A percentile compares a stretch with the other conserved stretches of the same genome.
phyloP scores from a whole-genome alignment of 2,113 vertebrate species.

The Fulmarus glacialis region DNA sequence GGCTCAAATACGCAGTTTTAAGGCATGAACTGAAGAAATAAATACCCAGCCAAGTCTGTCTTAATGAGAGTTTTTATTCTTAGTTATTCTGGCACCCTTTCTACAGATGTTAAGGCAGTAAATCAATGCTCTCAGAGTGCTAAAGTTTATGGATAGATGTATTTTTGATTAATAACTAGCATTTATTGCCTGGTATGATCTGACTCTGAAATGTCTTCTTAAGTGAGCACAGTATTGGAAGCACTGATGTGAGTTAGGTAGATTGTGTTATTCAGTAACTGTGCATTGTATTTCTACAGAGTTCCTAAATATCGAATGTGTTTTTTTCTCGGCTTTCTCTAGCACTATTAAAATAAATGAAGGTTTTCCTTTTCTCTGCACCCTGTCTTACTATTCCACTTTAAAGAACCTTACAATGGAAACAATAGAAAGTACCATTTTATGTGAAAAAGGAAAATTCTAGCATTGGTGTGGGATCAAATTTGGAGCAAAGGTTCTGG shows the following conservation, averaged over 20 bases:
- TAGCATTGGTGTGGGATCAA: accelerated
- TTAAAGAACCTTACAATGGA: neutral
- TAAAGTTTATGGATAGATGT: neutral
- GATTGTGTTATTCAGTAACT: too few relatives aligned
- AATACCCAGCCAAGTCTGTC: neutral
- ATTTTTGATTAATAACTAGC: neutral
- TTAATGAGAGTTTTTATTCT: neutral
- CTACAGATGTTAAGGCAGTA: neutral
- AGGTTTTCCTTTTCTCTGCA: neutral
- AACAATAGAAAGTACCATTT: neutral
- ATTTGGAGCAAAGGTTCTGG: neutral
- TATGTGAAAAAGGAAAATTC: neutral
- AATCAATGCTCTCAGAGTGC: neutral
- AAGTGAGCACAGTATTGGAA: neutral
- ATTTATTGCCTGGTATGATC: neutral
- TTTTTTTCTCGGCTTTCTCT: neutral
- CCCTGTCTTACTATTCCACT: neutral
- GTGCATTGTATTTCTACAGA: neutral
- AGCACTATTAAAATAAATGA: neutral
- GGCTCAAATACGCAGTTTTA: neutral
- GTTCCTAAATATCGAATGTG: neutral
- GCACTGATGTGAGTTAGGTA: neutral
- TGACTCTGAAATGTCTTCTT: neutral
- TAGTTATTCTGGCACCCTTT: neutral
- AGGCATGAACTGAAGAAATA: neutral